These are phyloP conservation scores for Oostethus manadensis DNA, from an alignment of 2,113 vertebrate genomes.

Conservation along the genomic window DNA sequence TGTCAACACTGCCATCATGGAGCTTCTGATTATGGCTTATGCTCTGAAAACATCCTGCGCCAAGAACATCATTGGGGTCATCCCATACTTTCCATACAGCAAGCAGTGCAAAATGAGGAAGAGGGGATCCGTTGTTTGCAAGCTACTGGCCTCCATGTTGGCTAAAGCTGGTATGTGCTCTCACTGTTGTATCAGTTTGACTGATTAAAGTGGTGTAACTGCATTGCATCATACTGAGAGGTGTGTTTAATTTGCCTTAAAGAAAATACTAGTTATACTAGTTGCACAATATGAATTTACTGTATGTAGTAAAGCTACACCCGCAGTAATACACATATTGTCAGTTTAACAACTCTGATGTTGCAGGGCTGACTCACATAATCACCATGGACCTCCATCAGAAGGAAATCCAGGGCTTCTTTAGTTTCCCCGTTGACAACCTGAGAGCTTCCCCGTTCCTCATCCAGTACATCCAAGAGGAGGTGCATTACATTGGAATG, in stretches of 20 bases:
- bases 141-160: conserved; percentile 92
- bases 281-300: too few species aligned
- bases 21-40: conserved; percentile 94
- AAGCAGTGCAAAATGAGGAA: conserved; percentile 99
- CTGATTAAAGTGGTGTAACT: not conserved
- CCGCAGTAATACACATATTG: not conserved
- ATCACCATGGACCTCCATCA: conserved; percentile 99
- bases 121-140: conserved; percentile 95
- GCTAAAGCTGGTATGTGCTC: conserved; percentile 84
- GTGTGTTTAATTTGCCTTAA: not conserved
- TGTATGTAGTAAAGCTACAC: not conserved
- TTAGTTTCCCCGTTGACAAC: conserved; percentile 91
- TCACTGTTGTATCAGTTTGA: not conserved
- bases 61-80: conserved; percentile 93
- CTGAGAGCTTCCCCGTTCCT: conserved; percentile 90
- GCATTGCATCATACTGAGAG: too few species aligned
- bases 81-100: conserved; percentile 98
- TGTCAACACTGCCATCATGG: conserved; percentile 97
- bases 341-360: not conserved
- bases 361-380: conserved; percentile 88
- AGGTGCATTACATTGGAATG: conserved; percentile 66
- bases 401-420: conserved; percentile 98
- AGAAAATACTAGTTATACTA: not conserved
- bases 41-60: conserved; percentile 94
- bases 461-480: conserved; percentile 95